Evolutionary conservation across 2,113 vertebrate species (phyloP).

Genomic region (Mola mola): DNA sequence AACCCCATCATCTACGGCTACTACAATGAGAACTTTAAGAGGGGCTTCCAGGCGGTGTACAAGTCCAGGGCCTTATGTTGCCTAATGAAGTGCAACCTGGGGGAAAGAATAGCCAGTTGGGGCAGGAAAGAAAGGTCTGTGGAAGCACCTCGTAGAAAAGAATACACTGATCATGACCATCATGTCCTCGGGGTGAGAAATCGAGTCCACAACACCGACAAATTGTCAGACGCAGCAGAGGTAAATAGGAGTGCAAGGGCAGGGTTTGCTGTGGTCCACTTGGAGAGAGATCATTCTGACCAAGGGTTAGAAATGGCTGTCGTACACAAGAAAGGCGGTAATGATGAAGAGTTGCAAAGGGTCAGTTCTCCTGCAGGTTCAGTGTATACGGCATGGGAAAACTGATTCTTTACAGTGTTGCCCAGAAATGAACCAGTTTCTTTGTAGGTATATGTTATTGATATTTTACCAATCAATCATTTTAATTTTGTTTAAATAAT

Average conservation of each 20-base stretch:
- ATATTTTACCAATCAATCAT: too few relatives aligned
- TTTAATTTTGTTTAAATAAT: too few relatives aligned
- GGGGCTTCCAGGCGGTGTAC: slow-evolving; percentile 79
- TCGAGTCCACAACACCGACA: slow-evolving; percentile 73
- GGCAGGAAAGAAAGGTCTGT: slow-evolving; percentile 24
- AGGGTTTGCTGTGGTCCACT: slow-evolving; percentile 40
- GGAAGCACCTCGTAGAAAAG: slow-evolving; percentile 23
- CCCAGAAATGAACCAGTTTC: too few relatives aligned
- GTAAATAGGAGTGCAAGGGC: slow-evolving; percentile 30
- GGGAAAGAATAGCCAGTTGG: slow-evolving; percentile 35
- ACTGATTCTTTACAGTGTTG: too few relatives aligned
- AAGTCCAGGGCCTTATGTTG: slow-evolving; percentile 60
- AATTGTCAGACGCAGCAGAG: slow-evolving; percentile 44
- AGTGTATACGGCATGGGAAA: slow-evolving; percentile 79
- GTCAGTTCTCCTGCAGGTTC: slow-evolving; percentile 56
- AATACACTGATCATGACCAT: slow-evolving; percentile 48
- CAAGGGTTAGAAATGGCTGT: slow-evolving; percentile 44
- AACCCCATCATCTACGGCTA: slow-evolving; percentile 87
- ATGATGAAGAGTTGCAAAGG: slow-evolving; percentile 44
- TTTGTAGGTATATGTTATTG: too few relatives aligned
- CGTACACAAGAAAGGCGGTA: slow-evolving; percentile 45
- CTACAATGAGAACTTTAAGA: slow-evolving; percentile 86
- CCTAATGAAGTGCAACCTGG: slow-evolving; percentile 2
- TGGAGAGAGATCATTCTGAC: slow-evolving; percentile 27
- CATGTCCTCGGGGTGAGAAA: slow-evolving; percentile 67